Evolutionary conservation across 1,140 invertebrate species (phyloP), one percentile per base, ranked within the genome.

Genomic region (Magallana gigas): DNA sequence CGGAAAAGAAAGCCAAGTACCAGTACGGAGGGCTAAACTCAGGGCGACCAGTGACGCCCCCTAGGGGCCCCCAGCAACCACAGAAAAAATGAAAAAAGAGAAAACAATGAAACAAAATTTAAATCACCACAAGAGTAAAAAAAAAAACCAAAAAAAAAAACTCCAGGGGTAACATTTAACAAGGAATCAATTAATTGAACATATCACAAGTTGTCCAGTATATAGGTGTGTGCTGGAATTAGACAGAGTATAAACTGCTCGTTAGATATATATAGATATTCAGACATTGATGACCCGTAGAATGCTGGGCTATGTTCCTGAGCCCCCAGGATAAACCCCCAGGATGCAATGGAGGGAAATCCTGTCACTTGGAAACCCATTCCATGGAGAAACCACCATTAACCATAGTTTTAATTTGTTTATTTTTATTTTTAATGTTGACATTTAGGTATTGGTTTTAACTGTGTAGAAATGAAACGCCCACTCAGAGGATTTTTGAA

Each of bases 1-100:
- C 98, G 16, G 99, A 99, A 95, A 99, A 99, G 96, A 98, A 99
- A 96, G 98, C 98, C 58, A 99, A 99, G 95, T 99, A 99, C 95
- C 98, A 99, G 93, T 99, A 99, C 95, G 95, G 96, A 86, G 96
- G 96, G 60, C 91, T 96, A 85, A 96, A 96, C 90, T 95, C 95
- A 36, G 96, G 96, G 23, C 94, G 96, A 87, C 96, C 96, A 16
- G 94, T 95, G 4, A 96, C 95, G 95, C 96, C 96, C 96, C 97
- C 97, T 95, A 97, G 97, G 94, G 97, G 92, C 2, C 90, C 92
- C 29, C 90, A 87, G 23, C 88, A 68, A 62, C 89, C 91, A 48
- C 92, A 92, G 87, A 93, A 93, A 86, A 91, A 92, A 86, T 90
- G 90, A 90, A 57, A 82, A 23, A 29, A 83, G 8, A 11, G 8